A percentile compares a stretch with the other conserved stretches of the same genome.
phyloP scores from a whole-genome alignment of 2,113 vertebrate genomes.

The Leucoraja erinaceus region DNA sequence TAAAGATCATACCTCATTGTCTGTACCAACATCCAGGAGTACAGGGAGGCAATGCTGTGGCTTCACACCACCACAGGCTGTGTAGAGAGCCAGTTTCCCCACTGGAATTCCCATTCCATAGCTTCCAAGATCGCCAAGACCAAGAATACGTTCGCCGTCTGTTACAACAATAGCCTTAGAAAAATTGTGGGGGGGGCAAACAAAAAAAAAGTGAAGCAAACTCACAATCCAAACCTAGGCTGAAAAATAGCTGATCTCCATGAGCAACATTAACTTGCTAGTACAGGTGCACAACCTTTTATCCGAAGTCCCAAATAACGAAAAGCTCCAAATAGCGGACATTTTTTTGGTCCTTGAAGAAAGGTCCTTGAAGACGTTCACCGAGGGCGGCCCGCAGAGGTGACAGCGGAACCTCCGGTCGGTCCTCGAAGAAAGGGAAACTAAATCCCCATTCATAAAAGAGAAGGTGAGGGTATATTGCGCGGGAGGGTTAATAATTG shows the following conservation, averaged over 20 bases:
- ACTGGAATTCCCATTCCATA: constrained; percentile 96
- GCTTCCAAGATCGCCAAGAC: constrained; percentile 86
- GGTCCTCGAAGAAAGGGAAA: too few relatives aligned
- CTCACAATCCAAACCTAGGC: too few relatives aligned
- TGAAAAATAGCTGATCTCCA: neutral
- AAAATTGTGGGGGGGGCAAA: neutral
- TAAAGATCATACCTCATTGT: constrained; percentile 72
- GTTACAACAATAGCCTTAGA: constrained; percentile 90
- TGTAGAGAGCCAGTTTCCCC: constrained; percentile 93
- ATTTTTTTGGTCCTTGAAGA: too few relatives aligned
- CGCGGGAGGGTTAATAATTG: too few relatives aligned
- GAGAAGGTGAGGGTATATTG: too few relatives aligned
- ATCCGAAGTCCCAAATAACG: too few relatives aligned
- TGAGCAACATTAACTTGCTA: neutral
- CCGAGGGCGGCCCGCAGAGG: too few relatives aligned
- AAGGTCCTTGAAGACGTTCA: too few relatives aligned
- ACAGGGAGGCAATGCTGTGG: constrained; percentile 91
- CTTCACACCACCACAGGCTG: constrained; percentile 82
- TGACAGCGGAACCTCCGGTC: too few relatives aligned
- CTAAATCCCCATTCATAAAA: too few relatives aligned
- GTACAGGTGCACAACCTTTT: too few relatives aligned
- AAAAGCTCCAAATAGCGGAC: too few relatives aligned
- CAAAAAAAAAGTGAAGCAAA: constrained; percentile 14
- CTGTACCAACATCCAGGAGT: constrained; percentile 91
- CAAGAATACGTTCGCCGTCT: constrained; percentile 90